A percentile compares a stretch with the other conserved stretches of the same genome.
Evolutionary conservation across 1,140 invertebrate genomes (phyloP).

Genomic region (Temnothorax nylanderi): DNA sequence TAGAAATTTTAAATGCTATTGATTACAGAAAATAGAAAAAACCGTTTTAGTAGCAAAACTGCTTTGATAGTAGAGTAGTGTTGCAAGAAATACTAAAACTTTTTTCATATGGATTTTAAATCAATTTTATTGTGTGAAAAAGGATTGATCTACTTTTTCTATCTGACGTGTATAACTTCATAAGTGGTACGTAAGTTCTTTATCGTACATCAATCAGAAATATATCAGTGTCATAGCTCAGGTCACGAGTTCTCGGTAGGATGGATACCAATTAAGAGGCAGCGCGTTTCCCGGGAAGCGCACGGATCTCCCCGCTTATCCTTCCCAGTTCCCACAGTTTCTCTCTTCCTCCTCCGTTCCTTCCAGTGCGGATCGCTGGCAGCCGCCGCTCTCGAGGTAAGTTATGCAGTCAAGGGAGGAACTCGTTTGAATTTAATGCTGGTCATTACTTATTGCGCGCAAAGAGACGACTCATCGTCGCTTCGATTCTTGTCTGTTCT

Average conservation of each 20-base stretch:
- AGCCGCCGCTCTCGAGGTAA: conserved; percentile 17
- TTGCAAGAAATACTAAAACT: background rate
- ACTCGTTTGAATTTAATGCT: conserved; percentile 70
- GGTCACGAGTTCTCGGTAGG: conserved; percentile 45
- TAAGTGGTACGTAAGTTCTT: background rate
- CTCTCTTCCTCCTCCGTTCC: background rate
- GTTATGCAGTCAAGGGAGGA: conserved; percentile 41
- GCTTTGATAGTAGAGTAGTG: background rate
- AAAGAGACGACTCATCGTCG: conserved; percentile 13
- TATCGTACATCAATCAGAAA: background rate
- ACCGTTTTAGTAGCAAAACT: background rate
- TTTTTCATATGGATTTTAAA: background rate
- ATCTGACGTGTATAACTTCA: background rate
- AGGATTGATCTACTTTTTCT: background rate
- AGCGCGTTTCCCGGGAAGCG: conserved; percentile 63
- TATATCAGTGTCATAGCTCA: background rate
- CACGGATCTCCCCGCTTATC: conserved; percentile 56
- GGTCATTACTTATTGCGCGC: conserved; percentile 55
- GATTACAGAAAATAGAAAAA: background rate
- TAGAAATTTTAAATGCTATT: background rate
- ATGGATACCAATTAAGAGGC: conserved; percentile 68
- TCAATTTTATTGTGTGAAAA: background rate
- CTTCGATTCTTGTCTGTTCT: conserved; percentile 11
- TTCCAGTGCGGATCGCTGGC: conserved; percentile 21
- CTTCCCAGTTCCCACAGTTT: conserved; percentile 65